A percentile compares a stretch with the other conserved stretches of the same genome.
Conservation (phyloP, 2,888 invertebrate species). For the Xanthia togata region DNA sequence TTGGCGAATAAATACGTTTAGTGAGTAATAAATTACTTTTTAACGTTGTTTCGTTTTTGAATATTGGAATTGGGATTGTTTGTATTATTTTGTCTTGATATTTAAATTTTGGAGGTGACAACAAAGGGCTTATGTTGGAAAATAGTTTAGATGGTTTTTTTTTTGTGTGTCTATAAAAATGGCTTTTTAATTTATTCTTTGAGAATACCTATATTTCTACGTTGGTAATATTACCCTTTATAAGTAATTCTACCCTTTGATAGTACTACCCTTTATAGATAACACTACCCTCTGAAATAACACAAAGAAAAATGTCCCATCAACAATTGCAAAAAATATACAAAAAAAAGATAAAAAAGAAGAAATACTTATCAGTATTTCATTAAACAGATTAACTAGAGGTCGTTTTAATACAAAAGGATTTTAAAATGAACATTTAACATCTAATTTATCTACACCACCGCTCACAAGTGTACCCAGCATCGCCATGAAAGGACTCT, state of each 20-base stretch:
- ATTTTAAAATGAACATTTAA: slow-evolving; percentile 28
- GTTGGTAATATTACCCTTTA: too few species aligned
- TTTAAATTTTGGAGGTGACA: slow-evolving; percentile 12
- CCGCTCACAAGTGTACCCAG: slow-evolving; percentile 20
- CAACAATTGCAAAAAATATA: not conserved
- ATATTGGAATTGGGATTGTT: slow-evolving; percentile 43
- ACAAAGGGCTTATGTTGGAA: not conserved
- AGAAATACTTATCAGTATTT: not conserved
- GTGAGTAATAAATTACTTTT: slow-evolving; percentile 64
- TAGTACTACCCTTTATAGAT: not conserved
- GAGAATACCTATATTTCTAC: not conserved
- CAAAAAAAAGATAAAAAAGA: not conserved
- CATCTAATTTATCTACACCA: slow-evolving; percentile 12
- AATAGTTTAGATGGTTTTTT: not conserved
- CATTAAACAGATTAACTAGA: not conserved
- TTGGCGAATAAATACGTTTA: slow-evolving; percentile 57
- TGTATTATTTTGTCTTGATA: slow-evolving; percentile 11
- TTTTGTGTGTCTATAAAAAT: not conserved
- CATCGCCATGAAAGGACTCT: slow-evolving; percentile 36
- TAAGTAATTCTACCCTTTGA: too few species aligned
- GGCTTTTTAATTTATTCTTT: not conserved
- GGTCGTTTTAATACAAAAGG: slow-evolving; percentile 11
- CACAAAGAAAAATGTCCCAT: not conserved
- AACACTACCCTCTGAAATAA: not conserved
- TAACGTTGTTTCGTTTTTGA: slow-evolving; percentile 46